Base-by-base conservation (phyloP, 2,888 invertebrate genomes). In the Microplitis manilae region DNA sequence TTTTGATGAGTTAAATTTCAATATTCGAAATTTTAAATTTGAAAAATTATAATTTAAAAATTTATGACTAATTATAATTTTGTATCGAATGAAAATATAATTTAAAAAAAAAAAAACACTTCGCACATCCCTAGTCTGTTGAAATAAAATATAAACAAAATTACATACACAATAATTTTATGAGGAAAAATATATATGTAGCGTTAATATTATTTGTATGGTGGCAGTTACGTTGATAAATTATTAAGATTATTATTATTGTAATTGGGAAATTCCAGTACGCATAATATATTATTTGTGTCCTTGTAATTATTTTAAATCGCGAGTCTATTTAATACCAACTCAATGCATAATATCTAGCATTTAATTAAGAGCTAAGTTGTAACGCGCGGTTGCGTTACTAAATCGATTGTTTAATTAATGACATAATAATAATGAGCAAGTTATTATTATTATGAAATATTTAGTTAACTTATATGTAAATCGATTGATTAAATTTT, bases 271-370 rank as follows among this genome's bases (percentile, higher is more conserved):
- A 62, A 62, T 20, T 80, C 79, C 84, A 79, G 80, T 80, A 77
- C 83, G 82, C 83, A 81, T 83, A 83, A 84, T 84, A 82, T 78
- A 77, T 81, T 79, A 78, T 82, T 81, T 82, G 77, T 81, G 80
- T 81, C 79, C 77, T 79, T 77, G 60, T 77, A 82, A 80, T 74
- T 73, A 75, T 81, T 81, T 79, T 75, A 78, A 75, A 71, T 69
- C 50, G 65, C 5, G 9, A 64, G 39, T 13, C 13, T 50, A 50
- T 50, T 50, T 50, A 60, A 61, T 68, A 77, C 50, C 75, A 78
- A 62, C 64, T n/a, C 70, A 17, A 64, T 69, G 69, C 40, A 79
- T 73, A 77, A 80, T 77, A 77, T 73, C 73, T 77, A 77, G 30
- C 72, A 77, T 65, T 77, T 79, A 77, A 67, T 81, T 67, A 79